phyloP scores from a whole-genome alignment of 2,888 invertebrate genomes.

The Erebia palarica region DNA sequence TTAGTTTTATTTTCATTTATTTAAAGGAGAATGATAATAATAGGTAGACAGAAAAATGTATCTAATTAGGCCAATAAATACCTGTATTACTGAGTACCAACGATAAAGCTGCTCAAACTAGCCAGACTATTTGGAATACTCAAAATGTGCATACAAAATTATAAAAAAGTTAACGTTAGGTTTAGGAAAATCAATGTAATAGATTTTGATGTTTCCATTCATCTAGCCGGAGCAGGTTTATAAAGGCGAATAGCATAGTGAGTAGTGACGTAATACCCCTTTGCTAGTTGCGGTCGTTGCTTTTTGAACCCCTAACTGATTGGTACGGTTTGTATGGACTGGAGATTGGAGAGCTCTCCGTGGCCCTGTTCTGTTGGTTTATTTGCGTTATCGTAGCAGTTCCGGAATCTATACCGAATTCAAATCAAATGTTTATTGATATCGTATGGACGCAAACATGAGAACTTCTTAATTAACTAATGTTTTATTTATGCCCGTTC shows the following conservation, averaged over 20 bases:
- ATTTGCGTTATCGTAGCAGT: background rate
- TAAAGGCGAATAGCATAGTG: background rate
- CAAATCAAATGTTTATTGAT: slow-evolving; percentile 7
- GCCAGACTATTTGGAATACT: no score
- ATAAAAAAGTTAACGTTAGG: no score
- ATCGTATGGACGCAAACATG: background rate
- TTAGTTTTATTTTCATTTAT: no score
- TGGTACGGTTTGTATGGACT: no score
- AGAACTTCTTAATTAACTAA: background rate
- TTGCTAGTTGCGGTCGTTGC: slow-evolving; percentile 3
- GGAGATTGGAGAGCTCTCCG: background rate
- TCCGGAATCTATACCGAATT: background rate
- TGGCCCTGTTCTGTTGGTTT: background rate
- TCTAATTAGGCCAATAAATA: no score
- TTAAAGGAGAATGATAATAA: no score
- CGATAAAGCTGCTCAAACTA: no score
- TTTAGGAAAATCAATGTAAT: background rate
- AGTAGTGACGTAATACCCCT: slow-evolving; percentile 1
- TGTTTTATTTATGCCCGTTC: background rate
- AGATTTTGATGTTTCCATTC: background rate
- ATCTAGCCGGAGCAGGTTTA: background rate
- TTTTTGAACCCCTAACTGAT: slow-evolving; percentile 5
- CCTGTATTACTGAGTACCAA: no score
- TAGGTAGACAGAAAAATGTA: no score
- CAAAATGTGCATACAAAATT: no score